Percentiles rank a stretch among this genome's conserved stretches.
Evolutionary conservation across 2,888 invertebrate species (phyloP).

Genomic region (Alentia gelatinosa): DNA sequence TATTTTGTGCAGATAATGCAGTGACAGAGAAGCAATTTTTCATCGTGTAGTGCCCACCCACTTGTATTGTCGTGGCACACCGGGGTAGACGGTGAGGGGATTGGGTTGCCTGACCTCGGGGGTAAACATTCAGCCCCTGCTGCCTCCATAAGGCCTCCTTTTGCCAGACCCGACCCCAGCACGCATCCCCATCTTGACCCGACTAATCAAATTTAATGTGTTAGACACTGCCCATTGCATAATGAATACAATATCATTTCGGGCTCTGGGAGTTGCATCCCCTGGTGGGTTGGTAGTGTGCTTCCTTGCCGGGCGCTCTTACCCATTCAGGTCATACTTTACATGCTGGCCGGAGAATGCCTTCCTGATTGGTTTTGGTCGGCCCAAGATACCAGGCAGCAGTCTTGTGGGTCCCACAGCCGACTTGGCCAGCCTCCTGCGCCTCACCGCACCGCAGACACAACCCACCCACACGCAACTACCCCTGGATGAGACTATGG

Average conservation of each 20-base stretch:
- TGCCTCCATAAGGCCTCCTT: not conserved
- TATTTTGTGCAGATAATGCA: conserved; percentile 14
- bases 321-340: conserved; percentile 40
- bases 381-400: not conserved
- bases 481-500: conserved; percentile 25
- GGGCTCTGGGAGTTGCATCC: not conserved
- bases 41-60: conserved; percentile 54
- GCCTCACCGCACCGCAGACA: not conserved
- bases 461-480: not conserved
- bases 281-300: not conserved
- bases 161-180: not conserved
- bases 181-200: conserved; percentile 3
- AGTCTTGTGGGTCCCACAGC: not conserved
- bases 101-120: conserved; percentile 48
- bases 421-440: not conserved
- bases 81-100: not conserved
- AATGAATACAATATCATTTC: conserved; percentile 44
- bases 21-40: conserved; percentile 43
- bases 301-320: conserved; percentile 12
- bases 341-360: conserved; percentile 42
- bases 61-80: conserved; percentile 17
- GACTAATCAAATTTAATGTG: conserved; percentile 44
- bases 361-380: conserved; percentile 23
- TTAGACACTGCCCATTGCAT: conserved; percentile 53
- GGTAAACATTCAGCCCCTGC: not conserved